phyloP scores from a whole-genome alignment of 1,140 invertebrate species.

The Batillaria attramentaria region DNA sequence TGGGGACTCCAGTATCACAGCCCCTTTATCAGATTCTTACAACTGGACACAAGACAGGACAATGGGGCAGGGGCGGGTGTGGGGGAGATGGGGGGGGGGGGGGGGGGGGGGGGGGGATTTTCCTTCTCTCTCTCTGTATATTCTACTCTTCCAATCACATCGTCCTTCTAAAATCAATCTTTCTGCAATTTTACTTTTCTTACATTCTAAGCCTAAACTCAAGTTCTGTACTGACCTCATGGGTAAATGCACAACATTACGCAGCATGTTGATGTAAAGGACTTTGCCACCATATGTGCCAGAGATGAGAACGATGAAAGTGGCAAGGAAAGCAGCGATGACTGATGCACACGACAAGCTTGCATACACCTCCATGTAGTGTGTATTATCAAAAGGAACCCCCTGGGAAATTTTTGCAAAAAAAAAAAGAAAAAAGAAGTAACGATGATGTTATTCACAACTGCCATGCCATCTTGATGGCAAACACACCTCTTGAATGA shows the following conservation, averaged over 20 bases:
- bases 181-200: too few species aligned
- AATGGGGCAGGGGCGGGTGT: too few species aligned
- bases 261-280: conserved; percentile 65
- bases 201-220: too few species aligned
- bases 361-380: conserved; percentile 66
- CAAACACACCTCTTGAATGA: background rate
- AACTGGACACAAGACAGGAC: too few species aligned
- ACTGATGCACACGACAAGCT: conserved; percentile 62
- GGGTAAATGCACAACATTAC: conserved; percentile 63
- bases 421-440: background rate
- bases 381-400: conserved; percentile 57
- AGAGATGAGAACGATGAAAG: conserved; percentile 65
- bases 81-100: too few species aligned
- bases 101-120: too few species aligned
- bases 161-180: too few species aligned
- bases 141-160: too few species aligned
- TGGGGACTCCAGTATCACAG: too few species aligned
- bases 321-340: conserved; percentile 62
- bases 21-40: too few species aligned
- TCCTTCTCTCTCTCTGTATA: background rate
- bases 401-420: conserved; percentile 2
- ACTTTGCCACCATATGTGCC: conserved; percentile 63
- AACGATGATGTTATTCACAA: too few species aligned
- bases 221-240: conserved; percentile 58
- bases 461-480: background rate